These are phyloP conservation scores for Eurosta solidaginis DNA, from an alignment of 1,140 invertebrate genomes.

Conservation along the genomic window DNA sequence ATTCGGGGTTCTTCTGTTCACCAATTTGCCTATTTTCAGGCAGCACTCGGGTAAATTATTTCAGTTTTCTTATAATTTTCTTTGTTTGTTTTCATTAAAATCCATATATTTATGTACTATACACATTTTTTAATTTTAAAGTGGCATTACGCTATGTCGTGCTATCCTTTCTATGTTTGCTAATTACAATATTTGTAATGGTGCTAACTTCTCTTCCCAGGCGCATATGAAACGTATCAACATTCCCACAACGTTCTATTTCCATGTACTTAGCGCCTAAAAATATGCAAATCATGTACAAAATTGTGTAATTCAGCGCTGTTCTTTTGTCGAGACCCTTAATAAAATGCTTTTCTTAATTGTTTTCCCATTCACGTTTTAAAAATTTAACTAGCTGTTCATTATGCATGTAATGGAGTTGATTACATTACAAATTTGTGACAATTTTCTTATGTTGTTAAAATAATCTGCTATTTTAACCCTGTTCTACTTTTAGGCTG, in stretches of 20 bases:
- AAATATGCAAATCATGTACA: slow-evolving; percentile 26
- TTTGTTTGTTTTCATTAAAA: neutral
- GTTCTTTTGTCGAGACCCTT: too few relatives aligned
- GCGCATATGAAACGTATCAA: neutral
- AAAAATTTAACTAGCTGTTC: slow-evolving; percentile 22
- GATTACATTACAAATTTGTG: slow-evolving; percentile 24
- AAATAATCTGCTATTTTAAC: slow-evolving; percentile 1
- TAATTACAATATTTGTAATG: slow-evolving; percentile 14
- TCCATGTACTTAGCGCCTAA: neutral
- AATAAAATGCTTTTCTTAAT: neutral
- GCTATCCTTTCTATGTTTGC: too few relatives aligned
- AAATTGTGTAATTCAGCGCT: neutral
- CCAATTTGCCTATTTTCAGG: too few relatives aligned
- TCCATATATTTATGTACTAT: too few relatives aligned
- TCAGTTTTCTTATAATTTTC: neutral
- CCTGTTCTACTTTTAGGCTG: neutral
- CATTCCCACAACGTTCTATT: neutral
- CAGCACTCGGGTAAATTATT: too few relatives aligned
- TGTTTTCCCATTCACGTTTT: slow-evolving; percentile 11
- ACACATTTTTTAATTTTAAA: slow-evolving; percentile 21
- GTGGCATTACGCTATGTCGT: neutral
- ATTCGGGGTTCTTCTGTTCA: too few relatives aligned
- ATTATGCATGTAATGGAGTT: slow-evolving; percentile 21
- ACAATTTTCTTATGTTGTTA: neutral
- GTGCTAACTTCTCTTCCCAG: neutral